Percentiles rank a stretch among this genome's conserved stretches.
Conservation (phyloP, 2,113 vertebrate genomes). For the Jaculus jaculus region DNA sequence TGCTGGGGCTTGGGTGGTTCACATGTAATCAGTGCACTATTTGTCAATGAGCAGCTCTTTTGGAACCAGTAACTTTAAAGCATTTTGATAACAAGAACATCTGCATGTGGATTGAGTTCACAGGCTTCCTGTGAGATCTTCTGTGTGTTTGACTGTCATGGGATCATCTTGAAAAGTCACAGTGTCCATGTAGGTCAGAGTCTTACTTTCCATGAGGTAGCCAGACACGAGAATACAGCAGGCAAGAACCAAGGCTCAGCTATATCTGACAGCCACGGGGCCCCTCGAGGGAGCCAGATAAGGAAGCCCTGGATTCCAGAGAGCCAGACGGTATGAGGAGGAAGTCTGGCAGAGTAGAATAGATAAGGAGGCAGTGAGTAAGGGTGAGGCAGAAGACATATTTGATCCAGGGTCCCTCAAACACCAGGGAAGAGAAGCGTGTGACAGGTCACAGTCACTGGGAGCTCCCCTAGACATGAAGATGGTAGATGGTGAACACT, state of each 20-base stretch:
- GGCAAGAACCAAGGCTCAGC: background rate
- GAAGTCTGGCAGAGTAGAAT: background rate
- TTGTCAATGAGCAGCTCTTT: background rate
- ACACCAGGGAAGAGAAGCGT: too few species aligned
- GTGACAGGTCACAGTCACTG: background rate
- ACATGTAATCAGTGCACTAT: fast-evolving
- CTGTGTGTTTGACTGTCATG: background rate
- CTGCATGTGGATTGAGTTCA: background rate
- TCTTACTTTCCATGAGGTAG: constrained; percentile 1
- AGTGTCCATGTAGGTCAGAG: background rate
- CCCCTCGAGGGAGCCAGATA: background rate
- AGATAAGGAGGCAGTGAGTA: background rate
- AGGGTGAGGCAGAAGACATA: background rate
- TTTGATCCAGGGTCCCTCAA: background rate
- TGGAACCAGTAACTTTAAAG: background rate
- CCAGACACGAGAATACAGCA: background rate
- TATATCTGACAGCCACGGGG: background rate
- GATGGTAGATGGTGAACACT: background rate
- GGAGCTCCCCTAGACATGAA: background rate
- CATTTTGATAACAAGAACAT: background rate
- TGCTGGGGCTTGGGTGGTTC: background rate
- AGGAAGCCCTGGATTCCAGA: background rate
- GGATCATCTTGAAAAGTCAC: constrained; percentile 5
- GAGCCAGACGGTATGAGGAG: background rate
- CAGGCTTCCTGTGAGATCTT: too few species aligned